Percentiles rank a stretch among this genome's conserved stretches.
Conservation (phyloP, 2,797 vertebrate species). For the Lacerta agilis region DNA sequence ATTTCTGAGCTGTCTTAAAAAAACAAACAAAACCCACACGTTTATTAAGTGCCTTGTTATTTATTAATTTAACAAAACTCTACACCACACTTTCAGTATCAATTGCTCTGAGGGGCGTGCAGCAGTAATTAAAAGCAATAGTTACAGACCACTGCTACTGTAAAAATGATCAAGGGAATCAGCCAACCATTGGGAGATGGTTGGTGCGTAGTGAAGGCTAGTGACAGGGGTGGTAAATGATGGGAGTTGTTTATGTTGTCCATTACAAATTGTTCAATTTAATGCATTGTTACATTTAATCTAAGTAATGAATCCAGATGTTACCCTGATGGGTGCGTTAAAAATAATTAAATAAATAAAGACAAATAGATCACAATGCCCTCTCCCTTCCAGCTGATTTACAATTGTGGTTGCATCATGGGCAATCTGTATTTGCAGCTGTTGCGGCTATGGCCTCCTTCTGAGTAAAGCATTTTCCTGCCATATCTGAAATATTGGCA, state of each 20-base stretch:
- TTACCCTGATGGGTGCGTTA: conserved; percentile 49
- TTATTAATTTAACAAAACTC: not conserved
- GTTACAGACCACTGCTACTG: not conserved
- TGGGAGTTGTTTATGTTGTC: conserved; percentile 51
- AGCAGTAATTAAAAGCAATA: not conserved
- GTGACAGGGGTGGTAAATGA: not conserved
- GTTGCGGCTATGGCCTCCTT: not conserved
- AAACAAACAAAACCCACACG: not conserved
- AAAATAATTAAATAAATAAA: conserved; percentile 71
- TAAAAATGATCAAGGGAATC: not conserved
- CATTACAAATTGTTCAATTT: conserved; percentile 59
- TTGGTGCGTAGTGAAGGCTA: not conserved
- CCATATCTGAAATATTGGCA: not conserved
- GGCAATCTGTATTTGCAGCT: not conserved
- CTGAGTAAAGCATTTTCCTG: conserved; percentile 17
- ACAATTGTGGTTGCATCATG: accelerated
- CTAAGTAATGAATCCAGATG: conserved; percentile 63
- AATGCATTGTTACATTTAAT: conserved; percentile 66
- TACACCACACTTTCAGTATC: not conserved
- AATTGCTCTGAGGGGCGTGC: not conserved
- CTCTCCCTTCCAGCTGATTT: conserved; percentile 40
- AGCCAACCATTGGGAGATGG: not conserved
- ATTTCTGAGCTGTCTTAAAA: not conserved
- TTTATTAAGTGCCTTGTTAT: not conserved
- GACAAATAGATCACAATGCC: conserved; percentile 22